A percentile compares a stretch with the other conserved stretches of the same genome.
Evolutionary conservation across 2,113 vertebrate species (phyloP).

Genomic region (Tetrao urogallus): DNA sequence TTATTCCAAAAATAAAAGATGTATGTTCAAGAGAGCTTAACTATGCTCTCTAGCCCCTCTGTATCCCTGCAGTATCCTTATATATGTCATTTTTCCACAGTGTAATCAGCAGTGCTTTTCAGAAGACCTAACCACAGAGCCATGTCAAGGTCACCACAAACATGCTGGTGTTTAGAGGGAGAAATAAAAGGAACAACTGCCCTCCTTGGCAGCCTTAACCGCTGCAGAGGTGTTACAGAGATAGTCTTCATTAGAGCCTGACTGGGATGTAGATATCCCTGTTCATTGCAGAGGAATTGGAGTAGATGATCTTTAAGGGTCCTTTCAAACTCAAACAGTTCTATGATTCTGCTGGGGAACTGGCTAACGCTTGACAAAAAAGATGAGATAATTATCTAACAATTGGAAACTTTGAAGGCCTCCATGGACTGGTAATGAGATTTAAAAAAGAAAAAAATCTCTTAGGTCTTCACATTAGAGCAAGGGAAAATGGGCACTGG

Average conservation of each 20-base stretch:
- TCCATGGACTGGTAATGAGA: not conserved
- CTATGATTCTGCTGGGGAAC: not conserved
- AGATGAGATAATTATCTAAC: not conserved
- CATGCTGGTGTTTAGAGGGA: not conserved
- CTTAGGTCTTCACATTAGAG: not conserved
- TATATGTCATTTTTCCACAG: slow-evolving; percentile 30
- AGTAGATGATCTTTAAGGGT: too few relatives aligned
- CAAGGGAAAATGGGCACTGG: not conserved
- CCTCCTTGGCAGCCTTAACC: not conserved
- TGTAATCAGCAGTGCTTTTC: slow-evolving; percentile 50
- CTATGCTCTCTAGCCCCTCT: not conserved
- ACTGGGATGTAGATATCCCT: too few relatives aligned
- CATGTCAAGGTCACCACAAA: slow-evolving; percentile 3
- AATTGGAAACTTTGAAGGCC: too few relatives aligned
- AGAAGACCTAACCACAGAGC: slow-evolving; percentile 48
- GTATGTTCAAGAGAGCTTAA: slow-evolving; percentile 22
- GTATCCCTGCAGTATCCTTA: not conserved
- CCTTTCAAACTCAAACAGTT: too few relatives aligned
- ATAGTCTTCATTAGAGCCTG: not conserved
- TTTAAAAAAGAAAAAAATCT: not conserved
- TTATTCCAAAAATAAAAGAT: not conserved
- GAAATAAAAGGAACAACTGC: not conserved
- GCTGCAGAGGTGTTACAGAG: not conserved
- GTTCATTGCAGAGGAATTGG: too few relatives aligned
- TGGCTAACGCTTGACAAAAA: not conserved